Percentiles rank a stretch among this genome's conserved stretches.
Evolutionary conservation across 1,140 invertebrate genomes (phyloP).

Genomic region (Diachasma alloeum): DNA sequence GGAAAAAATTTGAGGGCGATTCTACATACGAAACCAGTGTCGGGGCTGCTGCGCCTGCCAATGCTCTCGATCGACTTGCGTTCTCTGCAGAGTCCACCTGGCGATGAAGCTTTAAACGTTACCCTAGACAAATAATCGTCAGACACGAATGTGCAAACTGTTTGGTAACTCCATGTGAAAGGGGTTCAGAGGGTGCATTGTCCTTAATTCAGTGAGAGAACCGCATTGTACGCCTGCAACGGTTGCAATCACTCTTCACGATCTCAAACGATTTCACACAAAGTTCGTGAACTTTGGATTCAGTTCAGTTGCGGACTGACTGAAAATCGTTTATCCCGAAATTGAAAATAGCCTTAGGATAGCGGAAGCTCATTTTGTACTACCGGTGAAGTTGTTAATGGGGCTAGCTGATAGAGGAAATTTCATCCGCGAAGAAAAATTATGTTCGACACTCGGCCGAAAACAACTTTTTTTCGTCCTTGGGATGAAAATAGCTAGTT

Average conservation of each 20-base stretch:
- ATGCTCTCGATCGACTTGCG: too few relatives aligned
- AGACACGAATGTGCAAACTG: neutral
- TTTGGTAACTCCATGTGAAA: neutral
- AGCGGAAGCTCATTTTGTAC: too few relatives aligned
- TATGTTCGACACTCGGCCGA: too few relatives aligned
- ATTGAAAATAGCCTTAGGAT: too few relatives aligned
- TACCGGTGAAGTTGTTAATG: too few relatives aligned
- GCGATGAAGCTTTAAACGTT: neutral
- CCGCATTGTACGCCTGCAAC: slow-evolving; percentile 15
- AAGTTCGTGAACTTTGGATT: neutral
- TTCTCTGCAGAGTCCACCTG: neutral
- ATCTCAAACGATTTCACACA: neutral
- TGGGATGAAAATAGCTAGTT: too few relatives aligned
- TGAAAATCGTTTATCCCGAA: neutral
- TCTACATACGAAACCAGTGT: too few relatives aligned
- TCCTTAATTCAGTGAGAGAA: slow-evolving; percentile 18
- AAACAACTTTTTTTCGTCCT: too few relatives aligned
- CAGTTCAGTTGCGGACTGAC: neutral
- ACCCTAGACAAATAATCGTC: neutral
- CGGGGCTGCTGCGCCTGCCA: too few relatives aligned
- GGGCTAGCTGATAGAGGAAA: too few relatives aligned
- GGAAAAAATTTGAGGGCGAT: too few relatives aligned
- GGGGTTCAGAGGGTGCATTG: slow-evolving; percentile 10
- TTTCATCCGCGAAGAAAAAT: too few relatives aligned
- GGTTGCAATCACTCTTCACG: neutral